phyloP scores from a whole-genome alignment of 2,113 vertebrate species.

The Hassar affinis region DNA sequence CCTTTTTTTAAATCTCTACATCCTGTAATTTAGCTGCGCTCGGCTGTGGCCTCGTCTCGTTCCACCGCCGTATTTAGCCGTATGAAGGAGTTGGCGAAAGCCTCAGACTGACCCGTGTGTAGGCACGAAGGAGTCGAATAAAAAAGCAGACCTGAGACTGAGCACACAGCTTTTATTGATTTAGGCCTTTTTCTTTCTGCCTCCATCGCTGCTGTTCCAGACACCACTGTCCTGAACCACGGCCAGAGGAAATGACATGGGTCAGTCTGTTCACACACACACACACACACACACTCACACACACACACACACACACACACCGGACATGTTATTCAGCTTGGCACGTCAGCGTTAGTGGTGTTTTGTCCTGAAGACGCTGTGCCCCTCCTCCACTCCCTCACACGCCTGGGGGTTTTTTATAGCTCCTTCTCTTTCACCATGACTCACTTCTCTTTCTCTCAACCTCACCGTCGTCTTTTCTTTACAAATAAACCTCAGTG shows the following conservation, averaged over 20 bases:
- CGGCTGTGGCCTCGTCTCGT: not conserved
- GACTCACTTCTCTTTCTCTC: constrained; percentile 6
- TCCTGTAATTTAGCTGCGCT: constrained; percentile 21
- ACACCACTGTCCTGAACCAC: not conserved
- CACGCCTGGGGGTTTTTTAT: constrained; percentile 23
- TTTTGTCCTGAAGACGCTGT: constrained; percentile 1
- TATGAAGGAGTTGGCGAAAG: not conserved
- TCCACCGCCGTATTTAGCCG: constrained; percentile 8
- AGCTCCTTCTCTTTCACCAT: constrained; percentile 13
- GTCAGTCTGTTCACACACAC: not conserved
- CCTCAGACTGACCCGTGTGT: not conserved
- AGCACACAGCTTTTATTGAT: constrained; percentile 5
- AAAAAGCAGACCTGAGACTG: not conserved
- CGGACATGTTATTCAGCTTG: no score
- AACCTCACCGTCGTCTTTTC: not conserved
- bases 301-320: constrained; percentile 9
- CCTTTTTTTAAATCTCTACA: not conserved
- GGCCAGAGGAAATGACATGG: constrained; percentile 16
- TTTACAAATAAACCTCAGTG: not conserved
- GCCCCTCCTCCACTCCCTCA: not conserved
- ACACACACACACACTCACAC: not conserved
- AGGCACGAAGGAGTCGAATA: not conserved
- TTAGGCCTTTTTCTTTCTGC: not conserved
- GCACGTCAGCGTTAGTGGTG: constrained; percentile 4
- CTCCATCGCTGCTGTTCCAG: not conserved